Percentiles rank a stretch among this genome's conserved stretches.
These are phyloP conservation scores for Tethea ocularis DNA, from an alignment of 2,888 invertebrate genomes.

Conservation along the genomic window DNA sequence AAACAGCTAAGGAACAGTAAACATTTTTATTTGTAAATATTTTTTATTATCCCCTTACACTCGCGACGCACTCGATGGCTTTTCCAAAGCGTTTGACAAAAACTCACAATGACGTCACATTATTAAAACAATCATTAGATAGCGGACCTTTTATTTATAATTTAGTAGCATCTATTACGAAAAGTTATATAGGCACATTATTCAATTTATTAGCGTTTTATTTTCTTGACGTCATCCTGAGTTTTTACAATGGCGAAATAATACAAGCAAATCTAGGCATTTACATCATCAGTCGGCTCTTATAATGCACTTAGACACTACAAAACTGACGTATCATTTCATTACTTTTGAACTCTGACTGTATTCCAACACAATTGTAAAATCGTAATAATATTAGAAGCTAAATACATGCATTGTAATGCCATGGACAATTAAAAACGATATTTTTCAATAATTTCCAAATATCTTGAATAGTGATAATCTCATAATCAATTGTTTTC, in stretches of 20 bases:
- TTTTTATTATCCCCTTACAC: slow-evolving; percentile 78
- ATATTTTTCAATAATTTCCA: background rate
- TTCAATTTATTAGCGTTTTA: slow-evolving; percentile 27
- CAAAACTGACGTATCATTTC: slow-evolving; percentile 48
- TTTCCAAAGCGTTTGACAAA: slow-evolving; percentile 53
- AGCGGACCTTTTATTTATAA: slow-evolving; percentile 15
- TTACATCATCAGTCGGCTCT: slow-evolving; percentile 70
- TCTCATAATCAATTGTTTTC: too few relatives aligned
- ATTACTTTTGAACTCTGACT: slow-evolving; percentile 51
- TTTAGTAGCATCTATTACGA: slow-evolving; percentile 20
- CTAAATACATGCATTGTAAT: slow-evolving; percentile 4
- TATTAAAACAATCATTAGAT: slow-evolving; percentile 10
- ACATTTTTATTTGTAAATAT: slow-evolving; percentile 83
- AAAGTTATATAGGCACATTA: slow-evolving; percentile 47
- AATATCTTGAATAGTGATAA: too few relatives aligned
- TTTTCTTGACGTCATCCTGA: slow-evolving; percentile 48
- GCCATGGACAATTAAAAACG: background rate
- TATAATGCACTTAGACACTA: slow-evolving; percentile 65
- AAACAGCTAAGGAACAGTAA: slow-evolving; percentile 76
- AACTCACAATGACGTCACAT: slow-evolving; percentile 50
- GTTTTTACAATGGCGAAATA: slow-evolving; percentile 56
- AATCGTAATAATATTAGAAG: background rate
- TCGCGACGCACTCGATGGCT: slow-evolving; percentile 70
- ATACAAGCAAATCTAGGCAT: slow-evolving; percentile 59
- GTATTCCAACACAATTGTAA: slow-evolving; percentile 22